These are phyloP conservation scores for Halisarca cf. caerulea DNA, from an alignment of 37 sponge, comb jelly and placozoan species.

Conservation along the genomic window DNA sequence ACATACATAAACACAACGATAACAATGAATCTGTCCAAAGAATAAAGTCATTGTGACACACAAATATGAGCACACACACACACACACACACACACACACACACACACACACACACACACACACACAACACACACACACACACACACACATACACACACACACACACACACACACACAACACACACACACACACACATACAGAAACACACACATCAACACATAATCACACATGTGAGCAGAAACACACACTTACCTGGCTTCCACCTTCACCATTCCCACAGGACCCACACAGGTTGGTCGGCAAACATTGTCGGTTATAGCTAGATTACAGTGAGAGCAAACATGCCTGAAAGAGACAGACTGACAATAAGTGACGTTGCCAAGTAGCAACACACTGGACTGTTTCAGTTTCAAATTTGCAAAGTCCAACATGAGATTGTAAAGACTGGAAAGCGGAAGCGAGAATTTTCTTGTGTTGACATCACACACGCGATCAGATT, in stretches of 20 bases:
- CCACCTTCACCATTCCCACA: conserved; percentile 46
- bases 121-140: neutral
- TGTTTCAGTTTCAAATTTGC: neutral
- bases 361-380: neutral
- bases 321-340: conserved; percentile 5
- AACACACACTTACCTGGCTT: conserved; percentile 2
- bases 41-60: too few species aligned
- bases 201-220: conserved; percentile 26
- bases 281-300: conserved; percentile 48
- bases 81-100: conserved; percentile 31
- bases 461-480: neutral
- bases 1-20: conserved; percentile 29
- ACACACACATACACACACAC: too few species aligned
- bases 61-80: too few species aligned
- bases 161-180: too few species aligned
- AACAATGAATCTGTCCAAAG: neutral
- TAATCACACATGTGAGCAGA: neutral
- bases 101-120: conserved; percentile 19
- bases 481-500: neutral
- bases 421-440: neutral
- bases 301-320: conserved; percentile 22
- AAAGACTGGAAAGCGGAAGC: neutral
- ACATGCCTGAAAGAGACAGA: neutral
- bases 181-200: conserved; percentile 23
- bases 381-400: neutral